Conservation (phyloP, 2,888 invertebrate genomes). For the Agrotis segetum region DNA sequence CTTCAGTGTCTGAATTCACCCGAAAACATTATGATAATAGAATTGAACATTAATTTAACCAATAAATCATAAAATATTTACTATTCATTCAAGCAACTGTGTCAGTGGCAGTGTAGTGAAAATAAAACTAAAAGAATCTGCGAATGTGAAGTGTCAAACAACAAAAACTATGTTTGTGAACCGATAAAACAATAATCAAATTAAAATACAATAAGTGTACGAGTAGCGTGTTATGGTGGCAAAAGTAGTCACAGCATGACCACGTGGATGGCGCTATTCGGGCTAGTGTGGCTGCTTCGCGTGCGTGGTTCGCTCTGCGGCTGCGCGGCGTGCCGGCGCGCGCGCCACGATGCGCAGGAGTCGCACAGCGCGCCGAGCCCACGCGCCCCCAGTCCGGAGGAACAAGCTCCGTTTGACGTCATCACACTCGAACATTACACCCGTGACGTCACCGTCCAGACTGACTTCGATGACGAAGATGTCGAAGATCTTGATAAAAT, state of each 20-base stretch:
- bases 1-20: constrained; percentile 15
- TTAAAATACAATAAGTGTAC: constrained; percentile 24
- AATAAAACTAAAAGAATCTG: not conserved
- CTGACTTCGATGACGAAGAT: constrained; percentile 88
- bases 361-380: constrained; percentile 76
- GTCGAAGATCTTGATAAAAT: constrained; percentile 87
- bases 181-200: not conserved
- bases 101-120: constrained; percentile 18
- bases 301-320: constrained; percentile 95
- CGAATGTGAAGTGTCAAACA: constrained; percentile 32
- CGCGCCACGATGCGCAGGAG: constrained; percentile 79
- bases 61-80: not conserved
- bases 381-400: constrained; percentile 76
- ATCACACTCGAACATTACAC: constrained; percentile 87
- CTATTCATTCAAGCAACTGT: not conserved
- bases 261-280: constrained; percentile 95
- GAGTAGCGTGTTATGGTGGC: constrained; percentile 66
- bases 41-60: not conserved
- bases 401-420: constrained; percentile 85
- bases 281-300: constrained; percentile 96
- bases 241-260: constrained; percentile 85
- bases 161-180: constrained; percentile 4
- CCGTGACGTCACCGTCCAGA: constrained; percentile 89
- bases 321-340: constrained; percentile 93
- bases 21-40: not conserved